Conservation (phyloP, 2,888 invertebrate genomes). For the Chironomus riparius region DNA sequence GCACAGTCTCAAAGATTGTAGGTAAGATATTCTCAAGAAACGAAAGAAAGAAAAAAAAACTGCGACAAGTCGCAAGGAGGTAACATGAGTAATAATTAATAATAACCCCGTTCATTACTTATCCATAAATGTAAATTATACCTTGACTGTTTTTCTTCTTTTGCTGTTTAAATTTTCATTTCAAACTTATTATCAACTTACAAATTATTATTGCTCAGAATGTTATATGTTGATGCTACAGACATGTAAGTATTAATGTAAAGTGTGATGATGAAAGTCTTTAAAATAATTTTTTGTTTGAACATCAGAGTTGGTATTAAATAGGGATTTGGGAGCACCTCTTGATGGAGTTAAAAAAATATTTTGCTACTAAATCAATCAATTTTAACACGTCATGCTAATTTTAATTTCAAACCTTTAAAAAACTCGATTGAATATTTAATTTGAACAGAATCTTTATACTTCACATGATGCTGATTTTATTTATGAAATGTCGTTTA, state of each 20-base stretch:
- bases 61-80: neutral
- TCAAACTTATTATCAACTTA: no score
- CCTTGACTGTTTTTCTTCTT: neutral
- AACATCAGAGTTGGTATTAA: neutral
- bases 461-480: no score
- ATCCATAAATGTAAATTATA: neutral
- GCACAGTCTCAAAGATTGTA: neutral
- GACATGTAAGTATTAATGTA: neutral
- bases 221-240: neutral
- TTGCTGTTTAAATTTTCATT: neutral
- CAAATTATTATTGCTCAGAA: neutral
- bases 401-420: no score
- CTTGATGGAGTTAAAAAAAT: no score
- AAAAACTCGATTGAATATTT: no score
- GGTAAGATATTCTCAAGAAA: neutral
- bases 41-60: neutral
- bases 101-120: neutral
- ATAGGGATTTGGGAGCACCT: no score
- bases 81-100: neutral
- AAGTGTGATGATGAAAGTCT: conserved; percentile 4
- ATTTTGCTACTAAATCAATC: no score
- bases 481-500: no score
- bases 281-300: neutral
- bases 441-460: no score
- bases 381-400: no score